These are phyloP conservation scores for Hoplodrina blanda DNA, from an alignment of 2,888 invertebrate species.

Conservation along the genomic window DNA sequence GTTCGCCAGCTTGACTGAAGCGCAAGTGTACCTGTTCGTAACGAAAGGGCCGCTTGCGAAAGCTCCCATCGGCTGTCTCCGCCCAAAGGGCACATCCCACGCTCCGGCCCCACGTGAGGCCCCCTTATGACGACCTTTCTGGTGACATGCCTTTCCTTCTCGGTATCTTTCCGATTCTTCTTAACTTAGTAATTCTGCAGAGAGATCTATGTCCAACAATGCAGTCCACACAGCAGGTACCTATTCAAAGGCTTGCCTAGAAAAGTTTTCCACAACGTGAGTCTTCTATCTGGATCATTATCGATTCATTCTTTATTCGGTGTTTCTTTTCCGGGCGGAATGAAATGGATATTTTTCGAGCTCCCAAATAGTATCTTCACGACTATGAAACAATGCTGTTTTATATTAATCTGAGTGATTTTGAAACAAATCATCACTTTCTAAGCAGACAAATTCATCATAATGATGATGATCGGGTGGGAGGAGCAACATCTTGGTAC, in stretches of 20 bases:
- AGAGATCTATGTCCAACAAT: slow-evolving; percentile 20
- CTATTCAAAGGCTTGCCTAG: slow-evolving; percentile 21
- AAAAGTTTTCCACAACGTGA: slow-evolving; percentile 18
- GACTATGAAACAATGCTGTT: slow-evolving; percentile 6
- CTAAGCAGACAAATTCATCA: background rate
- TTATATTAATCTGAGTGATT: background rate
- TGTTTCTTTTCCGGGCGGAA: background rate
- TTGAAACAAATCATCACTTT: background rate
- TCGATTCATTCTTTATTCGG: background rate
- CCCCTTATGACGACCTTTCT: slow-evolving; percentile 2
- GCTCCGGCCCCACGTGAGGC: background rate
- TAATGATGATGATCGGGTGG: background rate
- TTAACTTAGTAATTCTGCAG: slow-evolving; percentile 3
- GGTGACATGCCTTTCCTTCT: background rate
- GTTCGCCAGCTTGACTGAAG: slow-evolving; percentile 34
- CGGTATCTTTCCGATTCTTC: slow-evolving; percentile 10
- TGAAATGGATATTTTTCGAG: background rate
- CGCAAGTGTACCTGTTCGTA: slow-evolving; percentile 52
- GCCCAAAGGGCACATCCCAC: background rate
- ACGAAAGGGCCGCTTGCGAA: slow-evolving; percentile 25
- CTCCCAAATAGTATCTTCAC: background rate
- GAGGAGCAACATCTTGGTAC: background rate
- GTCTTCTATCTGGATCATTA: background rate
- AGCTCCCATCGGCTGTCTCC: background rate
- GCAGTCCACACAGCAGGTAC: slow-evolving; percentile 10